Conservation (phyloP, 2,888 invertebrate genomes). For the Helicoverpa assulta region DNA sequence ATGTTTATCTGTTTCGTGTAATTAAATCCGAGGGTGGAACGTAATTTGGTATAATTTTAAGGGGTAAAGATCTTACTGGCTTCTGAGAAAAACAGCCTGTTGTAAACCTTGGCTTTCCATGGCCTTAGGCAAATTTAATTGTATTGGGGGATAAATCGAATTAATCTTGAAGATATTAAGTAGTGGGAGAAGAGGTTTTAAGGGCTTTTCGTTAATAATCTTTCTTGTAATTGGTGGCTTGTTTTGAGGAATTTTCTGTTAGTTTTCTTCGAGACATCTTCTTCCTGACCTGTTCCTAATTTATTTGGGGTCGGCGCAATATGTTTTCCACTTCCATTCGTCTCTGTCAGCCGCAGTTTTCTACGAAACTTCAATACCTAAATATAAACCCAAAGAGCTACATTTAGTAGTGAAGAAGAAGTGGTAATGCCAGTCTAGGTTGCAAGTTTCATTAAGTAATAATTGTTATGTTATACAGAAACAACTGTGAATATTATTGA, state of each 20-base stretch:
- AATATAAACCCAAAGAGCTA: no score
- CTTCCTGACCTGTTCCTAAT: no score
- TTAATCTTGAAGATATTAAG: slow-evolving; percentile 22
- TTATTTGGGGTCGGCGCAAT: no score
- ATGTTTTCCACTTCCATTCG: no score
- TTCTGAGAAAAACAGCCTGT: slow-evolving; percentile 12
- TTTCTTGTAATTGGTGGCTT: no score
- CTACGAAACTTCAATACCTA: no score
- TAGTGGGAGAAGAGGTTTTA: background rate
- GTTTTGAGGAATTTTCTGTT: no score
- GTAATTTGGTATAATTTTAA: slow-evolving; percentile 46
- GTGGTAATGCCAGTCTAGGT: background rate
- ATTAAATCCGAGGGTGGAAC: slow-evolving; percentile 39
- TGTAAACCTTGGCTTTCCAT: background rate
- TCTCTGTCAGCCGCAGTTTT: no score
- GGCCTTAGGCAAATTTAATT: slow-evolving; percentile 34
- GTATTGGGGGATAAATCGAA: slow-evolving; percentile 30
- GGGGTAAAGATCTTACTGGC: slow-evolving; percentile 42
- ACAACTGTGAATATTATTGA: background rate
- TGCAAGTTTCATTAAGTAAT: background rate
- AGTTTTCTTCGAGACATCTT: no score
- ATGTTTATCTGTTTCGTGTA: slow-evolving; percentile 47
- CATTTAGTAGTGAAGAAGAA: no score
- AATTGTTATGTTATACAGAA: background rate
- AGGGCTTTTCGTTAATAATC: background rate